Base-by-base conservation (phyloP, 92 coral and sea anemone genomes). In the Porites evermanni region DNA sequence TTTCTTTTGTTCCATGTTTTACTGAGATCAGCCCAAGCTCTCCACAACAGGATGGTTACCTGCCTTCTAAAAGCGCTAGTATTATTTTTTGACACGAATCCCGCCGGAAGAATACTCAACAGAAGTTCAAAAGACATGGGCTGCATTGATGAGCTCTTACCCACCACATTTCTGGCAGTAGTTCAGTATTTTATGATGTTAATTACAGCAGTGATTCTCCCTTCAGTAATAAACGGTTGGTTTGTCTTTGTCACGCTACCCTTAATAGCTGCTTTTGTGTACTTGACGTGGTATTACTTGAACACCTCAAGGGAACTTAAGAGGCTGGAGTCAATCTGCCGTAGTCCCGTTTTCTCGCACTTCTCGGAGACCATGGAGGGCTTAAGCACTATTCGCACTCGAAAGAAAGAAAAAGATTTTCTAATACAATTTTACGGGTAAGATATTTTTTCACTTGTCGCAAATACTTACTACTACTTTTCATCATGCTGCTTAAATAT, bases 301-400 rank as follows among this genome's bases (percentile, higher is more conserved):
- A 85, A 91, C 71, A 67, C 94, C 8, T 89, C 94, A 6, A 86
- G 93, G 53, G 96, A 91, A 54, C 83, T 91, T 21, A 80, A 86
- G 78, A 84, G 94, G 71, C 65, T 93, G 23, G 90, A 91, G 77
- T 76, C 91, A 56, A 74, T 87, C 12, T 66, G 85, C 21, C 75
- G 91, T 60, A 91, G 93, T 50, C 88, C 91, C 20, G 84, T 91
- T 24, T 91, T 80, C 82, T 83, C 91, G 53, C 93, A 86, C 71
- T 81, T 91, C 72, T 84, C 91, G 4, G 83, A 87, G 60, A 91
- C 91, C 60, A 56, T 91, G 66, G 70, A 65, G 47, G 93, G 91
- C 17, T 66, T 88, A 51, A 72, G 56, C 61, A 79, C 91, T 23
- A 91, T 91, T 70, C 87, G 92, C 47, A 75, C 89, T 12, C 70